Evolutionary conservation across 2,113 vertebrate genomes (phyloP).

Genomic region (Eulemur rufifrons): DNA sequence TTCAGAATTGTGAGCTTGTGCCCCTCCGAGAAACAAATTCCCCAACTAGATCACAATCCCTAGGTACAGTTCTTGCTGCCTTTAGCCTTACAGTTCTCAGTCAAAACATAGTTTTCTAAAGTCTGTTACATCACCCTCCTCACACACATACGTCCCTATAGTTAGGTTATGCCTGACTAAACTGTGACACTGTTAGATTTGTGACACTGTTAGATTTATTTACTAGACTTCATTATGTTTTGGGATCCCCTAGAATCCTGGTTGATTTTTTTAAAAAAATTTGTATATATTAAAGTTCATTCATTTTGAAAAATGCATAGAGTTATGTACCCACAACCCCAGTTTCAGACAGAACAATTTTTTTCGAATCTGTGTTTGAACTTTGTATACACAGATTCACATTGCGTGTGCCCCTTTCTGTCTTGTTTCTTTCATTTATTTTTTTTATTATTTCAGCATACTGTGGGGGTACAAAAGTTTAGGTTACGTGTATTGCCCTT

Average conservation of each 20-base stretch:
- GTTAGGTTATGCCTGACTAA: not conserved
- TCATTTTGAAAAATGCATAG: not conserved
- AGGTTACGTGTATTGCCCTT: too few relatives aligned
- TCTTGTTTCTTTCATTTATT: not conserved
- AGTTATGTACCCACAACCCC: not conserved
- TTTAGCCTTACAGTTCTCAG: not conserved
- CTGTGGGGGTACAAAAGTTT: too few relatives aligned
- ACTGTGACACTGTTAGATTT: too few relatives aligned
- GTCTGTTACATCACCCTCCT: not conserved
- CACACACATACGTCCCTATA: not conserved
- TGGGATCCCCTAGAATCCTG: not conserved
- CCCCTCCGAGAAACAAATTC: not conserved
- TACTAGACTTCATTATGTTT: not conserved
- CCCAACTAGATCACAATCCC: not conserved
- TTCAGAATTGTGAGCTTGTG: not conserved
- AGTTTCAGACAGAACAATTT: not conserved
- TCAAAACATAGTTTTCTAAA: not conserved
- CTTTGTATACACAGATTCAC: not conserved
- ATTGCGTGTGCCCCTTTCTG: not conserved
- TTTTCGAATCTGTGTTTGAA: not conserved
- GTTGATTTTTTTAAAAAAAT: not conserved
- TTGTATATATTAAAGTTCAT: not conserved
- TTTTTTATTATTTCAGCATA: too few relatives aligned
- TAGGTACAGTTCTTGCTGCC: not conserved
- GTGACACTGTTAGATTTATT: not conserved